Base-by-base conservation (phyloP, 1,140 invertebrate genomes). In the Neotoxoptera formosana region DNA sequence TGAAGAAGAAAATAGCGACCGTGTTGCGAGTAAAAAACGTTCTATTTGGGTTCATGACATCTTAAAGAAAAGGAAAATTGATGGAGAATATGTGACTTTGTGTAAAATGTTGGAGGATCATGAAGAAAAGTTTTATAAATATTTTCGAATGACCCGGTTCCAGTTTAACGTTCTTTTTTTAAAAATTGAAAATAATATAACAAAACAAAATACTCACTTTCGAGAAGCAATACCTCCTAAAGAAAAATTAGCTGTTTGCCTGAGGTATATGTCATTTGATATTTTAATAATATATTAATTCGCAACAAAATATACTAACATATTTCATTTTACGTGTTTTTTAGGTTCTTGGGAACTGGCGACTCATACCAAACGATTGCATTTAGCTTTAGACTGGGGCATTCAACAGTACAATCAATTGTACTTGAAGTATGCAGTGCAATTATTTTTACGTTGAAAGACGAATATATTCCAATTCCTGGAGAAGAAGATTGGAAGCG, bases 161-260 rank as follows among this genome's bases (percentile, higher is more conserved):
- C 81, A 84, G 41, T 84, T 84, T 84, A 84, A 41, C 9, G 34
- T 84, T 9, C 36, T 84, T 41, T 45, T 84, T 84, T 84, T 84
- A 84, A 84, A 84, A 84, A 84, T 84, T 84, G 36, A 84, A 23
- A 41, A 45, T 45, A 84, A 7, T 84, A 84, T 84, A 41, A 41
- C 81, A 9, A 84, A 84, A 84, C 81, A 84, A 84, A 84, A 84
- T 84, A 84, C 36, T 20, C 81, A 84, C 81, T 84, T 84, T 84
- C 81, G 81, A 84, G 36, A 45, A 84, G 81, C 36, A 23, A 81
- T 81, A 81, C 76, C 76, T 81, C 76, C 76, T 17, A 81, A 81
- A 81, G n/a, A 34, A 81, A 81, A 81, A 81, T 81, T 53, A 53
- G 53, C 21, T 23, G 53, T 53, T 53, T 53, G 53, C 53, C 53